Evolutionary conservation across 2,888 invertebrate genomes (phyloP).

Genomic region (Euclidia mi): DNA sequence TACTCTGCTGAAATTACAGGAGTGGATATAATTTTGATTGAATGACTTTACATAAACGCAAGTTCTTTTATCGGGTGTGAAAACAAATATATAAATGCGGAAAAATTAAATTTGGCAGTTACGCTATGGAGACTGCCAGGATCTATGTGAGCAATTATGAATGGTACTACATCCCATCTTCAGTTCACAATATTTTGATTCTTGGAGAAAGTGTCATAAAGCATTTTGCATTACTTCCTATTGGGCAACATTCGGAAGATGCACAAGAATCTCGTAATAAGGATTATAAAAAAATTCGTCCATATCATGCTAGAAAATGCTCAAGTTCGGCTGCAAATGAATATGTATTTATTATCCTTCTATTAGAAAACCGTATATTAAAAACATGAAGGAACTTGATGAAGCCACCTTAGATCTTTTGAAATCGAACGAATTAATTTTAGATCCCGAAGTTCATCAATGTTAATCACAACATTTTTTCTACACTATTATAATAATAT

Average conservation of each 20-base stretch:
- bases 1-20: conserved; percentile 31
- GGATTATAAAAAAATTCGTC: not conserved
- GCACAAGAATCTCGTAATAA: conserved; percentile 1
- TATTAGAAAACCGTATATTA: conserved; percentile 3
- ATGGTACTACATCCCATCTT: no score
- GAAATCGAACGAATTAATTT: no score
- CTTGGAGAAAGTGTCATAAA: conserved; percentile 3
- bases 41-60: conserved; percentile 20
- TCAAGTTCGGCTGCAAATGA: not conserved
- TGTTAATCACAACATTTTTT: no score
- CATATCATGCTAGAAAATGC: conserved; percentile 1
- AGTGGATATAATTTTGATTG: conserved; percentile 15
- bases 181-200: no score
- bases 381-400: not conserved
- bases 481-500: no score
- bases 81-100: no score
- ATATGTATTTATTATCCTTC: conserved; percentile 20
- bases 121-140: no score
- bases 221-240: conserved; percentile 1
- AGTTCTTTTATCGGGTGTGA: conserved; percentile 18
- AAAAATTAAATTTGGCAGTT: no score
- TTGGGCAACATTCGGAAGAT: conserved; percentile 4
- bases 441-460: conserved; percentile 4
- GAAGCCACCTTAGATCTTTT: no score
- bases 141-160: no score